Evolutionary conservation across 2,113 vertebrate species (phyloP), one percentile per base, ranked within the genome.

Genomic region (Ptyas mucosa): DNA sequence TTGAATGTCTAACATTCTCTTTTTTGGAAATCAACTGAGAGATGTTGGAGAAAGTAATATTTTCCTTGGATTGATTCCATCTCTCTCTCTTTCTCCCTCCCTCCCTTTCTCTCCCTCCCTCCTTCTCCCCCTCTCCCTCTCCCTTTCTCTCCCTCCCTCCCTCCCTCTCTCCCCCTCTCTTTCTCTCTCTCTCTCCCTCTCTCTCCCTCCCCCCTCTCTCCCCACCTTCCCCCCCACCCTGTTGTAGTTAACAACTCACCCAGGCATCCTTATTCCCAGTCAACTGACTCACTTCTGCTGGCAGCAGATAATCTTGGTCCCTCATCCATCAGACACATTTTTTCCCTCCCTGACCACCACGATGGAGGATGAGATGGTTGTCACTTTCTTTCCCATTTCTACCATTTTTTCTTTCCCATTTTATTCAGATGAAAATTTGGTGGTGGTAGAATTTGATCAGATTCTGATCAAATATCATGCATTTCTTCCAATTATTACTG

Each of bases 1-100:
- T n/a, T 85, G 89, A 87, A 86, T 94, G 91, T 94, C 93, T 96
- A 93, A 96, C n/a, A 86, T 94, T 95, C 94, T 95, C 94, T 94
- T 93, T 93, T 93, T 95, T 90, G 87, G 85, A 58, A 92, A 89
- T 94, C 46, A 96, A 94, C 57, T 95, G 93, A 96, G 26, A 87
- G 57, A 75, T 96, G 89, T 39, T 92, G 88, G 85, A 93, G 93
- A 92, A 94, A 64, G 93, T 92, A 95, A 34, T 93, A 95, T 95
- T 89, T 94, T 95, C 89, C n/a, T 95, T 95, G 91, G 94, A 94
- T 85, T 0, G 91, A 93, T 89, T 95, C 96, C 95, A 95, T 94
- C 94, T 12, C 61, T n/a, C 57, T 5, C 61, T 4, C 26, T 12
- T 7, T 3, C 95, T 91, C 94, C 43, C 4, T 43, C 43, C 43